Conservation (phyloP, 2,888 invertebrate genomes). For the Salticus scenicus region DNA sequence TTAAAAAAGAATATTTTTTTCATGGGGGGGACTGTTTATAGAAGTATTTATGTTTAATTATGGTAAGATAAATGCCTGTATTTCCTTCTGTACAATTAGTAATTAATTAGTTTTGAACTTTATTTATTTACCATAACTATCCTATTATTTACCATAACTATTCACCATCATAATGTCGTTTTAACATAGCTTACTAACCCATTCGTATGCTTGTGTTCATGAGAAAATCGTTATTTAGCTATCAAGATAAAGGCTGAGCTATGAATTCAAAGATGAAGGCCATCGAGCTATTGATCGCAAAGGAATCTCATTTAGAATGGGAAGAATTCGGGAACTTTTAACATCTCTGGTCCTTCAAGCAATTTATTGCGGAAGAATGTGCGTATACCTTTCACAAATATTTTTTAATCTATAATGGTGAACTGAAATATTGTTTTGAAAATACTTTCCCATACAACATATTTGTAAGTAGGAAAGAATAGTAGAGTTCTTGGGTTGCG, state of each 20-base stretch:
- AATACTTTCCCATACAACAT: background rate
- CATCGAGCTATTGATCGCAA: background rate
- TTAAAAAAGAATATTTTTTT: too few species aligned
- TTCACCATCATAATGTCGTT: too few species aligned
- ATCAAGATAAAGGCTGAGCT: background rate
- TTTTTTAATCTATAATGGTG: background rate
- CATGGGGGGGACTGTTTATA: too few species aligned
- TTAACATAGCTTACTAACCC: too few species aligned
- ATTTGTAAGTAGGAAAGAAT: too few species aligned
- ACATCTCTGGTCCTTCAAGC: background rate
- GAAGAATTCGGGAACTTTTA: background rate
- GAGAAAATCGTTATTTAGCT: constrained; percentile 6
- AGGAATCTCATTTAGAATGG: constrained; percentile 2
- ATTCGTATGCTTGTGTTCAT: background rate
- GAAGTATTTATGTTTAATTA: too few species aligned
- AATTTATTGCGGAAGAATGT: background rate
- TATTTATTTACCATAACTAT: too few species aligned
- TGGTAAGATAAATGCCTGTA: too few species aligned
- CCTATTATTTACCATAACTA: too few species aligned
- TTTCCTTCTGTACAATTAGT: too few species aligned
- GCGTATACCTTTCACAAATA: background rate
- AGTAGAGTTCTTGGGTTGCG: too few species aligned
- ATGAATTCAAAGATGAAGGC: background rate
- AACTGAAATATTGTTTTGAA: background rate
- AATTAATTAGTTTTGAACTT: too few species aligned